phyloP scores from a whole-genome alignment of 2,797 vertebrate genomes.

The Enteromius viviparus region DNA sequence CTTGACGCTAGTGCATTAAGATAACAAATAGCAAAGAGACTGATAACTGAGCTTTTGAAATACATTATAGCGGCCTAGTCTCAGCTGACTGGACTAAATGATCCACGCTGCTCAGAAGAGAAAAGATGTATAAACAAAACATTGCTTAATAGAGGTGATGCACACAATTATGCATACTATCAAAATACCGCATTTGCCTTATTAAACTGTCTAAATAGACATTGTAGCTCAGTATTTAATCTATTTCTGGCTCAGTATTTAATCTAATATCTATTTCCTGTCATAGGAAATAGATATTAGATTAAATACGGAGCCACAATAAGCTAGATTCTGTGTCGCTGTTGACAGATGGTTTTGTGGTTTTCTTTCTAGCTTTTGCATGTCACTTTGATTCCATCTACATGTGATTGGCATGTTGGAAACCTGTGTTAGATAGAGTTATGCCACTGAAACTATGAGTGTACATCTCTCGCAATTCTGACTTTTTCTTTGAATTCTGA shows the following conservation, averaged over 20 bases:
- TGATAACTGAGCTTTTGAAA: constrained; percentile 4
- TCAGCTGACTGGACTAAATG: neutral
- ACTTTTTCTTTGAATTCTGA: no score
- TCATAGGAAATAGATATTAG: neutral
- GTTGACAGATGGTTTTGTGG: neutral
- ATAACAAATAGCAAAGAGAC: neutral
- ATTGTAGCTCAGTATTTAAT: no score
- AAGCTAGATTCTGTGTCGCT: neutral
- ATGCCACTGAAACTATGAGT: neutral
- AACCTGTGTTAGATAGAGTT: neutral
- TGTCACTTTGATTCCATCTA: neutral
- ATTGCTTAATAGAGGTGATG: neutral
- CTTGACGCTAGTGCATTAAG: neutral
- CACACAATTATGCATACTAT: neutral
- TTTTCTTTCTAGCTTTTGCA: neutral
- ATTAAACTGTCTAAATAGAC: neutral
- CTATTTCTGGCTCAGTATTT: no score
- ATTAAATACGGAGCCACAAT: neutral
- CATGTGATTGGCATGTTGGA: neutral
- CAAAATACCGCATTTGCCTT: neutral
- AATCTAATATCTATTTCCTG: no score
- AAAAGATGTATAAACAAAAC: neutral
- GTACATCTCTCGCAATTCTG: no score
- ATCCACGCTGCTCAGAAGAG: neutral
- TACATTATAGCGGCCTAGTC: neutral